phyloP scores from a whole-genome alignment of 2,113 vertebrate species.

The Seriola quinqueradiata region DNA sequence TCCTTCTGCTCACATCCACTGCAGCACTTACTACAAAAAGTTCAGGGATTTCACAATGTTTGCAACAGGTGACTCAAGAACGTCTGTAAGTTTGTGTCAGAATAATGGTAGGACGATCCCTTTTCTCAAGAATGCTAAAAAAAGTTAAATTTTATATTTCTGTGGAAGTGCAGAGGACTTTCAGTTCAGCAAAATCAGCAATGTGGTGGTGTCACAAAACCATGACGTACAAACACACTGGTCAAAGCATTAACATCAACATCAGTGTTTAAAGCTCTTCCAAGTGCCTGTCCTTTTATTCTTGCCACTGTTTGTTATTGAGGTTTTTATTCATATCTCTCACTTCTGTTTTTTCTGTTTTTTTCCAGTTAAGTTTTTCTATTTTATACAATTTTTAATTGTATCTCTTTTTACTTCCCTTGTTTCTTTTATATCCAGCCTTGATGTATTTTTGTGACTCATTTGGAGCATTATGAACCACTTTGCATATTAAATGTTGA shows the following conservation, averaged over 20 bases:
- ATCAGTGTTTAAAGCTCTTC: too few species aligned
- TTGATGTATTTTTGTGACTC: too few species aligned
- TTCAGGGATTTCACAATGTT: neutral
- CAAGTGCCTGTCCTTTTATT: too few species aligned
- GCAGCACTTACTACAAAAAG: neutral
- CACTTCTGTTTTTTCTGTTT: too few species aligned
- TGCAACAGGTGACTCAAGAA: neutral
- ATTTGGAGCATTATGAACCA: too few species aligned
- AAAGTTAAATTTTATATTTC: slow-evolving; percentile 1
- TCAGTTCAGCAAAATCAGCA: slow-evolving; percentile 24
- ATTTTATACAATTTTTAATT: too few species aligned
- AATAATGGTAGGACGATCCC: neutral
- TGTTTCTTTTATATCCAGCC: neutral
- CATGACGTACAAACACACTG: too few species aligned
- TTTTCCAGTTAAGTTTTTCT: too few species aligned
- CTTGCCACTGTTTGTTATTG: too few species aligned
- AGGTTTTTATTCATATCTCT: too few species aligned
- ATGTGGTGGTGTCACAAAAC: too few species aligned
- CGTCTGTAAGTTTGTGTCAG: neutral
- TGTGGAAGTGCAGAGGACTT: slow-evolving; percentile 23
- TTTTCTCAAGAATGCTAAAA: neutral
- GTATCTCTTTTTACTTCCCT: neutral
- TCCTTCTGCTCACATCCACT: neutral
- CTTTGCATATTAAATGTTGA: too few species aligned
- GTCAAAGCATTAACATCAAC: neutral